phyloP scores from a whole-genome alignment of 2,113 vertebrate species.

The Sturnus vulgaris region DNA sequence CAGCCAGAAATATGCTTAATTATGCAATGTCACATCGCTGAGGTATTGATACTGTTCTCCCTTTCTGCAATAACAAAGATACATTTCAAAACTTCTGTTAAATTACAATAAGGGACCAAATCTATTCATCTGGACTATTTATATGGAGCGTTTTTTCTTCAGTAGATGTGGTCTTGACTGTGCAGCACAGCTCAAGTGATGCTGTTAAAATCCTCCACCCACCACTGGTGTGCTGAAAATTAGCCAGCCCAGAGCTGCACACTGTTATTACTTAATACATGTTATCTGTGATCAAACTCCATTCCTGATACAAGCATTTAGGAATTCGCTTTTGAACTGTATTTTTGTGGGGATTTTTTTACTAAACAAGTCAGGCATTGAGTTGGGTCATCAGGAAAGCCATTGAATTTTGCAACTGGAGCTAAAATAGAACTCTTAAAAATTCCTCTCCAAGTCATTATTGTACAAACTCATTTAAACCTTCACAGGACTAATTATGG shows the following conservation, averaged over 20 bases:
- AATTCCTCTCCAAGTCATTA: not conserved
- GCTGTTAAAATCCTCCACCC: conserved; percentile 20
- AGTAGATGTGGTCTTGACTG: conserved; percentile 7
- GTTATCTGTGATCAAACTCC: conserved; percentile 24
- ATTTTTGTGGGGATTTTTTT: not conserved
- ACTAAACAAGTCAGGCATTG: not conserved
- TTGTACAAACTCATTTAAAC: not conserved
- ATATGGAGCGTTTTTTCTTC: not conserved
- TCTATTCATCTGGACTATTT: conserved; percentile 13
- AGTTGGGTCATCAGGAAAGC: not conserved
- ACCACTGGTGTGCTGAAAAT: conserved; percentile 35
- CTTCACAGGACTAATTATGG: not conserved
- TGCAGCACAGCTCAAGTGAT: not conserved
- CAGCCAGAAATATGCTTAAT: not conserved
- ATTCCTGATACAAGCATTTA: not conserved
- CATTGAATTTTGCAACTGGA: not conserved
- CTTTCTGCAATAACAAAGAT: conserved; percentile 19
- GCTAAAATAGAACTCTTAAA: not conserved
- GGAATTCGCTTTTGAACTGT: not conserved
- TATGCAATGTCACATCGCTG: conserved; percentile 16
- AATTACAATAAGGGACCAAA: conserved; percentile 32
- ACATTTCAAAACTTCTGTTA: conserved; percentile 38
- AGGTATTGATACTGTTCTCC: not conserved
- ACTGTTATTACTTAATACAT: conserved; percentile 6
- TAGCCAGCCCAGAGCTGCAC: conserved; percentile 7